These are phyloP conservation scores for Deroptyus accipitrinus DNA, from an alignment of 2,113 vertebrate species.

Conservation along the genomic window DNA sequence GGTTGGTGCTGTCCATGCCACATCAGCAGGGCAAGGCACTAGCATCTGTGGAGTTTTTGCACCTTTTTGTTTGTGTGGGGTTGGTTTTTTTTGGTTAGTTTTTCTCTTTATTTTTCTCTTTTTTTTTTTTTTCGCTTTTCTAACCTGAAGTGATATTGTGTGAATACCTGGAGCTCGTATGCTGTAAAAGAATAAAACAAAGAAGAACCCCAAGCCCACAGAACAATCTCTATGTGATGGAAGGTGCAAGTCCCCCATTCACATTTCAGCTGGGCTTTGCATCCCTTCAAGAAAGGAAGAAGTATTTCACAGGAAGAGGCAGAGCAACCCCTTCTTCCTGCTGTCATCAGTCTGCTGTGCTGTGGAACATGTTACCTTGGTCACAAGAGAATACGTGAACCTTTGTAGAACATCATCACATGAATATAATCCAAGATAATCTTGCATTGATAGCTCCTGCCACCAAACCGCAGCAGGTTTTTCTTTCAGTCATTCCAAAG, in stretches of 20 bases:
- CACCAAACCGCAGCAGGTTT: constrained; percentile 50
- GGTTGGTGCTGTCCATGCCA: constrained; percentile 60
- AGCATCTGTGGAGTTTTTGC: constrained; percentile 66
- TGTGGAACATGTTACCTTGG: constrained; percentile 51
- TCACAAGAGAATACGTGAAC: constrained; percentile 53
- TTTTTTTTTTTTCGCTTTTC: neutral
- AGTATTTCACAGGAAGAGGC: constrained; percentile 10
- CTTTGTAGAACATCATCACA: constrained; percentile 43
- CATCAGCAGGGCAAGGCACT: constrained; percentile 67
- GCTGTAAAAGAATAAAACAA: neutral
- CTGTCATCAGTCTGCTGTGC: constrained; percentile 42
- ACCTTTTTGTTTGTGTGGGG: neutral
- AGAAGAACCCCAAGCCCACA: constrained; percentile 21
- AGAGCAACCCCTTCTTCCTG: neutral
- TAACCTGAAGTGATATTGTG: constrained; percentile 53
- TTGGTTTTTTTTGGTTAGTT: neutral
- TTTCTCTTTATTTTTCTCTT: neutral
- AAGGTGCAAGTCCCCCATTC: constrained; percentile 52
- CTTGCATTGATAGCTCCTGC: constrained; percentile 70
- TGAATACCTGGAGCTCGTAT: neutral
- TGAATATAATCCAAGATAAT: constrained; percentile 55
- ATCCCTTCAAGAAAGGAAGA: constrained; percentile 58
- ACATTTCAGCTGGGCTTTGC: constrained; percentile 37
- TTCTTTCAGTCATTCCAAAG: constrained; percentile 65
- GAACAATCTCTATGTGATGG: constrained; percentile 49